phyloP scores from a whole-genome alignment of 1,140 invertebrate species.

The Tetragonula clypearis region DNA sequence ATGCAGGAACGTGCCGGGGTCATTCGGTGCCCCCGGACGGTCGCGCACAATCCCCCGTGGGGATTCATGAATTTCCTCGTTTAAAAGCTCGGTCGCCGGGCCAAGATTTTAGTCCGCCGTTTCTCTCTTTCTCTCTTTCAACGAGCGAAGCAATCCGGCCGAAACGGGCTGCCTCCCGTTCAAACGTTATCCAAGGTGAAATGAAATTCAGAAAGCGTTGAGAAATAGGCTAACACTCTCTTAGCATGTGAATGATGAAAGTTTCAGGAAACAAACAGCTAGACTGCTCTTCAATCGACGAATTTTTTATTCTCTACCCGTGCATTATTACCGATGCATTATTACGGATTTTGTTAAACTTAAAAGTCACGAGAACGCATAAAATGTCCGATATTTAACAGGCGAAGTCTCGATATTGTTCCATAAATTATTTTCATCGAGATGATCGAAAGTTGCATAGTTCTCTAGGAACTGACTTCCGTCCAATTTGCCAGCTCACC shows the following conservation, averaged over 20 bases:
- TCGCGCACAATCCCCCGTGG: not conserved
- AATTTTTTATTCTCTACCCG: not conserved
- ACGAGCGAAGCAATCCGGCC: not conserved
- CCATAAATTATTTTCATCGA: not conserved
- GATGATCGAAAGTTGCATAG: not conserved
- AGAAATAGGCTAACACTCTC: not conserved
- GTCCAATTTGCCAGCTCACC: not conserved
- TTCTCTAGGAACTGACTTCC: not conserved
- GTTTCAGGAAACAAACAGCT: not conserved
- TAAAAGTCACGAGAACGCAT: not conserved
- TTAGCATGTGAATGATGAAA: not conserved
- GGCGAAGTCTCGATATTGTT: no score
- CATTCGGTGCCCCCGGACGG: not conserved
- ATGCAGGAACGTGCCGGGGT: constrained; percentile 10
- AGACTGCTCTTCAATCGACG: not conserved
- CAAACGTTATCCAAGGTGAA: not conserved
- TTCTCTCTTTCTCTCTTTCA: not conserved
- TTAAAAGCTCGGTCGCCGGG: not conserved
- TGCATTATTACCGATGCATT: no score
- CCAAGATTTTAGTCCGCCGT: not conserved
- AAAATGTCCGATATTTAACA: no score
- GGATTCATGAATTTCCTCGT: not conserved
- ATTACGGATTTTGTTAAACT: not conserved
- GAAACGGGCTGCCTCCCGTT: not conserved
- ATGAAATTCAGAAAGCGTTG: not conserved